Percentiles rank a stretch among this genome's conserved stretches.
Conservation (phyloP, 2,113 vertebrate genomes). For the Chitala chitala region DNA sequence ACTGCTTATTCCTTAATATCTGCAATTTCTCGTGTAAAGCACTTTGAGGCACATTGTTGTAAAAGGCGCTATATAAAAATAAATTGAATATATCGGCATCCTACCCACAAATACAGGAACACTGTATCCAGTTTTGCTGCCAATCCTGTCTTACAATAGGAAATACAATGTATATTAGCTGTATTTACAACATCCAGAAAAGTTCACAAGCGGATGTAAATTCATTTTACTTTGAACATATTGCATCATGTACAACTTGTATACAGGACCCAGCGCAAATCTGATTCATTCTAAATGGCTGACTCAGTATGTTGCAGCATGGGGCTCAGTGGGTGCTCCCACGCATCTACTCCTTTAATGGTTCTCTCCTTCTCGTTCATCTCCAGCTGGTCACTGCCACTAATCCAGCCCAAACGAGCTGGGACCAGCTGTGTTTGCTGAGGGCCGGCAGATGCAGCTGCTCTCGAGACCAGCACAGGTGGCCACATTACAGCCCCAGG, state of each 20-base stretch:
- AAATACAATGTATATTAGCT: not conserved
- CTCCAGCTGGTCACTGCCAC: not conserved
- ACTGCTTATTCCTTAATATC: too few relatives aligned
- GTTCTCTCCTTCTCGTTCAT: not conserved
- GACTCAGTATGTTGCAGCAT: too few relatives aligned
- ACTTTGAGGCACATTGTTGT: too few relatives aligned
- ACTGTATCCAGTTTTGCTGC: not conserved
- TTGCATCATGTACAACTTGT: too few relatives aligned
- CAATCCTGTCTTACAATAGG: not conserved
- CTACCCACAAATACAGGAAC: not conserved
- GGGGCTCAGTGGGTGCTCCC: not conserved
- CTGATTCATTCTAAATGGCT: too few relatives aligned
- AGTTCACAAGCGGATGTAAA: not conserved
- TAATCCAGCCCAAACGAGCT: slow-evolving; percentile 26
- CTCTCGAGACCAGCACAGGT: slow-evolving; percentile 31
- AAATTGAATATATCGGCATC: too few relatives aligned
- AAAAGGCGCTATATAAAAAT: too few relatives aligned
- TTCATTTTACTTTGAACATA: not conserved
- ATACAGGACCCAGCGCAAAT: too few relatives aligned
- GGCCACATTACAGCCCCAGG: slow-evolving; percentile 17
- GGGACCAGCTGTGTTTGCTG: slow-evolving; percentile 38
- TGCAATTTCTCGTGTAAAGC: too few relatives aligned
- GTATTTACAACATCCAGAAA: not conserved
- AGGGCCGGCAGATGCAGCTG: slow-evolving; percentile 46
- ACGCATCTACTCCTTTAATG: not conserved